Evolutionary conservation across 2,888 invertebrate genomes (phyloP), one percentile per base, ranked within the genome.

Genomic region (Pseudanteris insignis): DNA sequence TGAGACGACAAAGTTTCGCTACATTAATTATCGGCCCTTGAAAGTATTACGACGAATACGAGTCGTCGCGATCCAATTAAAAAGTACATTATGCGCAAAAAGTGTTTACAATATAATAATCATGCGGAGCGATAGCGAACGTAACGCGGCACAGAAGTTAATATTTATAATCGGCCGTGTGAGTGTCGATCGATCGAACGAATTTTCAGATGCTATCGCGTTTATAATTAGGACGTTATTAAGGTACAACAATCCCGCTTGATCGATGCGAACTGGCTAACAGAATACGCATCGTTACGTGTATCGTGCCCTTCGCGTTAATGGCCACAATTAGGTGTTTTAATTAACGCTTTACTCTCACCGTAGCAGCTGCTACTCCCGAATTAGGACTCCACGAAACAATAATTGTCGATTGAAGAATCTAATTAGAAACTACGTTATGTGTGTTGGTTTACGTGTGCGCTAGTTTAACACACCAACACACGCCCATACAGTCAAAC

Each of bases 291-390:
- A 59, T 55, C 55, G 59, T 62, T 58, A 60, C 59, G 60, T 59
- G 63, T 65, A 65, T 59, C 51, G 62, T 68, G 72, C 72, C 68
- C 74, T 75, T 75, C 72, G 72, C 76, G 78, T 77, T 79, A 79
- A 79, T 78, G 75, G 74, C 75, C 75, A 76, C 79, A 78, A 79
- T 79, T 79, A 78, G 75, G 76, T 78, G 74, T 78, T 78, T 78
- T 78, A 79, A 79, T 79, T 78, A 79, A 78, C 74, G 74, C 69
- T 67, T 60, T 72, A 70, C 68, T 69, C 71, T 69, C 67, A 67
- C 71, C 68, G 70, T 70, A 68, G 75, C 75, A 72, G 75, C 76
- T 74, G 75, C 74, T 68, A 71, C 70, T 70, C 70, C 74, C 72
- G 75, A 78, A 78, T 78, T 78, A 78, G 76, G 75, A 73, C 76